phyloP scores from a whole-genome alignment of 2,888 invertebrate species.

The Flexamia atlantica region DNA sequence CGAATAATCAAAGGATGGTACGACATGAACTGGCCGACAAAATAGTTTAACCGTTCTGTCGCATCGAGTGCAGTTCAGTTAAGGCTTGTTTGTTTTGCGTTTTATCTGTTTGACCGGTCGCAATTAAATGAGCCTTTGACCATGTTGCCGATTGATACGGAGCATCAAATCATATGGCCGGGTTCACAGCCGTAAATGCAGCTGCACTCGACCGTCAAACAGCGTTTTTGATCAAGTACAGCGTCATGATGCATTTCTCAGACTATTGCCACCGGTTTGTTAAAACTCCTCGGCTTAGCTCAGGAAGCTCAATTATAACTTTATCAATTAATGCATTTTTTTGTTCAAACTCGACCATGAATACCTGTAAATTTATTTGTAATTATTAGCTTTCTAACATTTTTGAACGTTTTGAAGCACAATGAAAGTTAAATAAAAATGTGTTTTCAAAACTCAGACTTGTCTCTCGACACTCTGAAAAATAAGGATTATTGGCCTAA shows the following conservation, averaged over 20 bases:
- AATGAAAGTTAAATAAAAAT: neutral
- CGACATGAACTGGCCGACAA: slow-evolving; percentile 27
- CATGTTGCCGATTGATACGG: slow-evolving; percentile 26
- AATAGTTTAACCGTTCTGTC: slow-evolving; percentile 44
- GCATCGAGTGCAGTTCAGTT: neutral
- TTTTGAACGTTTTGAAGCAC: neutral
- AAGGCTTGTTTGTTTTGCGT: slow-evolving; percentile 42
- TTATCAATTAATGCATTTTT: neutral
- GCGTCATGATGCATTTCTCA: neutral
- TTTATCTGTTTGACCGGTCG: slow-evolving; percentile 55
- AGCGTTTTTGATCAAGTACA: neutral
- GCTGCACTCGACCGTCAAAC: slow-evolving; percentile 11
- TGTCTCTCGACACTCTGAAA: too few species aligned
- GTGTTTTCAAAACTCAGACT: too few species aligned
- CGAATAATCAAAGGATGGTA: slow-evolving; percentile 40
- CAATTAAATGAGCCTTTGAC: slow-evolving; percentile 58
- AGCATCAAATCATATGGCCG: slow-evolving; percentile 47
- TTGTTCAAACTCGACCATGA: neutral
- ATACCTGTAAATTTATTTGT: neutral
- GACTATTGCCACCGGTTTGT: neutral
- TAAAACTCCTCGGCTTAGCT: neutral
- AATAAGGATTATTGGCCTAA: too few species aligned
- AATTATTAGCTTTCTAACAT: neutral
- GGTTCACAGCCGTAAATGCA: slow-evolving; percentile 51
- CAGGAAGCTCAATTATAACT: slow-evolving; percentile 7